Evolutionary conservation across 2,113 vertebrate species (phyloP), one percentile per base, ranked within the genome.

Genomic region (Plecotus auritus): DNA sequence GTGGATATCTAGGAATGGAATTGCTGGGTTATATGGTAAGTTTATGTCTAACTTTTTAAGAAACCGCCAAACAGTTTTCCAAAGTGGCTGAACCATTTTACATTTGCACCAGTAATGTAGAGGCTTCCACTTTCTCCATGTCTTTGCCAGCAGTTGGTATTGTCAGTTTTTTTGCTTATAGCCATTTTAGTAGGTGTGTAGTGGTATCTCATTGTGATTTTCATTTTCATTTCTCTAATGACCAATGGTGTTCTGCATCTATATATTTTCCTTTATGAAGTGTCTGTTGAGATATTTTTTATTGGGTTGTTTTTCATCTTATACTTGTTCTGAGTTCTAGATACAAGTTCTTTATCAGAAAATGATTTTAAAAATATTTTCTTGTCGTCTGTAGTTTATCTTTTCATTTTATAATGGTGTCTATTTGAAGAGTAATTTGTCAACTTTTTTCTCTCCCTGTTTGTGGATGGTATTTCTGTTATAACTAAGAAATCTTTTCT

Each of bases 1-100:
- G 72, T 97, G 94, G 72, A 93, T 93, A 88, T 76, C 77, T 96
- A 91, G 72, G 83, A 93, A 51, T 97, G 83, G 93, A 97, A 93
- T 97, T 95, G 54, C 77, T 96, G 87, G 72, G 64, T 95, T 96
- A 85, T 85, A 85, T 80, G 74, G 73, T 96, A 94, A 94, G 84
- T 91, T 80, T 93, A 80, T 95, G 78, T 80, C 88, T 95, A 88
- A 93, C 78, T 93, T 83, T 90, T 81, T 88, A 83, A 82, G 85
- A 89, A 94, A 91, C 37, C 66, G 74, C 49, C 85, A 49, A 77
- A 56, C 32, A 89, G 73, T 94, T 96, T 90, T 90, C 20, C 54
- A 69, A 87, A 96, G 42, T 90, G 92, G 30, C 47, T 88, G 91
- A 78, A 92, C n/a, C 80, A 86, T 90, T 91, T 90, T 94, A 84